Base-by-base conservation (phyloP, 2,888 invertebrate species). In the Rhabditophanes sp. region DNA sequence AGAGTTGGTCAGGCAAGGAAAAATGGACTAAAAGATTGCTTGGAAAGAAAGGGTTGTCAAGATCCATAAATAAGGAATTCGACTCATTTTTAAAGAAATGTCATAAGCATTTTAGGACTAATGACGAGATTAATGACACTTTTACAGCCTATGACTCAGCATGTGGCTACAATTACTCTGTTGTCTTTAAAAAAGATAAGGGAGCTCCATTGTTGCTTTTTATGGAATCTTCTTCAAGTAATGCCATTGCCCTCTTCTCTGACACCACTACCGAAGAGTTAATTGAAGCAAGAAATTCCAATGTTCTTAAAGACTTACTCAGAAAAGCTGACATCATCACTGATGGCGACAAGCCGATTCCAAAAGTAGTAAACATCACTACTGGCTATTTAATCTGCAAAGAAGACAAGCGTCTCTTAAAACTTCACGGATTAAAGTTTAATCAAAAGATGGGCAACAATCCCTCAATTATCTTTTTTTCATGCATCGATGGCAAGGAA, bases 121-220 rank as follows among this genome's bases (percentile, higher is more conserved):
- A 39, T 11, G 41, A 41, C 15, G 34, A 44, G 21, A 43, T 53
- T 19, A 45, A 56, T 32, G 57, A 59, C 28, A 48, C 44, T 1
- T 59, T 50, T 28, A 47, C 48, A n/a, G 49, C 61, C 9, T 50
- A 52, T 37, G 59, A 60, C 39, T 27, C 50, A 5, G 42, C 48
- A 25, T 53, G 55, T 18, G 56, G 53, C n/a, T 41, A 46, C 9
- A 48, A 39, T 23, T 62, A 53, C 35, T 45, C 49, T 2, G 62
- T 62, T 2, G 50, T 50, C 1, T 37, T 58, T 7, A 41, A 41
- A 24, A 59, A 57, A 39, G 49, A 55, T 19, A 33, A 41, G 33
- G 57, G 57, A 53, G 14, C 18, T n/a, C 64, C 64, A 2, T 41
- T 64, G 3, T 39, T 63, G 11, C 38, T 64, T 26, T 63, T 61